Base-by-base conservation (phyloP, 2,113 vertebrate species). In the Erythrocercus mccallii region DNA sequence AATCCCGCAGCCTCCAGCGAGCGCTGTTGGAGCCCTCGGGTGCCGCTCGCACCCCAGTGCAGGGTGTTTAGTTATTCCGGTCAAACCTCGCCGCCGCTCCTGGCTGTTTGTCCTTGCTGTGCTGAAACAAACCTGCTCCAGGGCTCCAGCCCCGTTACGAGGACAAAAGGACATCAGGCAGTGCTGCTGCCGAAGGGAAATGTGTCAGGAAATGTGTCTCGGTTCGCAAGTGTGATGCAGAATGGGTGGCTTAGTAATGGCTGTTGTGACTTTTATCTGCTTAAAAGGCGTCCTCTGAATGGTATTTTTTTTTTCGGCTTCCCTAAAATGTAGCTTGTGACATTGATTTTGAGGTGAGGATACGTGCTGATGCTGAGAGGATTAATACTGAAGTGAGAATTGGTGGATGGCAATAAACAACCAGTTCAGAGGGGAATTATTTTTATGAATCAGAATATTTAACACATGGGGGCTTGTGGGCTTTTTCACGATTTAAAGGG, bases 81-180 rank as follows among this genome's bases (percentile, higher is more conserved):
- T 96, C 95, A 87, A 95, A 70, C 74, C 92, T 95, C 93, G 35
- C 86, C 2, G 21, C 91, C 0, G 17, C 80, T 95, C 35, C 86
- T 81, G 71, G 2, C 91, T 90, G 84, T 50, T 91, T 45, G 80
- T 95, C 89, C 94, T 95, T 91, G 94, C 89, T 57, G 57, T 48
- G 91, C 94, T 77, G 64, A 94, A 94, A 83, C 79, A 90, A 93
- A 96, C 94, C 92, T 91, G 90, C 93, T 96, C 0, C 5, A 81
- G 93, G 93, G 74, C 90, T 91, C 51, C 88, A 85, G 58, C 87
- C 61, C 85, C 48, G 4, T 78, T 81, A 68, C 0, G 37, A 57
- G 86, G 93, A 96, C 94, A 81, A 95, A 95, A 96, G 93, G 92
- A 96, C 76, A 65, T 40, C 70, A 60, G 80, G 50, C 12, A 7